phyloP scores from a whole-genome alignment of 2,113 vertebrate genomes.

The Microcebus ravelobensis region DNA sequence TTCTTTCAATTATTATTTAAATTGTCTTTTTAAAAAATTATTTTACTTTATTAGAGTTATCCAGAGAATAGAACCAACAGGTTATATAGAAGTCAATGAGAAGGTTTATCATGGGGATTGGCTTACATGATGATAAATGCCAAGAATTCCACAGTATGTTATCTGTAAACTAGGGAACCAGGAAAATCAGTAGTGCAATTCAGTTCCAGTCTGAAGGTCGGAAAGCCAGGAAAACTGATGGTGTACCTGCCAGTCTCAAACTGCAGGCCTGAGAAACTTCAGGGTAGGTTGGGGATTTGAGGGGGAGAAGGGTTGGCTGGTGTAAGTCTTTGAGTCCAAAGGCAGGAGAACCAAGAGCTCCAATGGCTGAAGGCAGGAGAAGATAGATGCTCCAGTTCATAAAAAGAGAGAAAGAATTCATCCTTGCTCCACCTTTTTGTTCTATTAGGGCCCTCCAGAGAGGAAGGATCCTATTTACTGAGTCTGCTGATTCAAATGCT shows the following conservation, averaged over 20 bases:
- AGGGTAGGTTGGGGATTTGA: too few relatives aligned
- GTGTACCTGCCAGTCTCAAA: neutral
- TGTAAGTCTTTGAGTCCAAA: neutral
- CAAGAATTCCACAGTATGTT: neutral
- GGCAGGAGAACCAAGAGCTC: neutral
- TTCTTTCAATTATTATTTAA: neutral
- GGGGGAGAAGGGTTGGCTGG: too few relatives aligned
- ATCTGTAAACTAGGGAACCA: neutral
- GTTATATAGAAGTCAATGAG: neutral
- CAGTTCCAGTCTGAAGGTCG: too few relatives aligned
- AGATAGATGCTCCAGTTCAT: too few relatives aligned
- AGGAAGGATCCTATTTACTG: neutral
- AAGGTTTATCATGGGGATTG: neutral
- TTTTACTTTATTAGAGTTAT: neutral
- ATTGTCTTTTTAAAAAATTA: neutral
- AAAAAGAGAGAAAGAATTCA: neutral
- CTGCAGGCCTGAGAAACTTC: too few relatives aligned
- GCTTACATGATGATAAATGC: neutral
- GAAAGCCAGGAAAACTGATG: too few relatives aligned
- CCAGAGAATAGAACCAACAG: neutral
- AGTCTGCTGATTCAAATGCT: neutral
- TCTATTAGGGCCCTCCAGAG: neutral
- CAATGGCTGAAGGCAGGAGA: too few relatives aligned
- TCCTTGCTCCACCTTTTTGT: neutral
- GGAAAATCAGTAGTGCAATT: too few relatives aligned